Conservation (phyloP, 2,888 invertebrate species). For the Synanthedon andrenaeformis region DNA sequence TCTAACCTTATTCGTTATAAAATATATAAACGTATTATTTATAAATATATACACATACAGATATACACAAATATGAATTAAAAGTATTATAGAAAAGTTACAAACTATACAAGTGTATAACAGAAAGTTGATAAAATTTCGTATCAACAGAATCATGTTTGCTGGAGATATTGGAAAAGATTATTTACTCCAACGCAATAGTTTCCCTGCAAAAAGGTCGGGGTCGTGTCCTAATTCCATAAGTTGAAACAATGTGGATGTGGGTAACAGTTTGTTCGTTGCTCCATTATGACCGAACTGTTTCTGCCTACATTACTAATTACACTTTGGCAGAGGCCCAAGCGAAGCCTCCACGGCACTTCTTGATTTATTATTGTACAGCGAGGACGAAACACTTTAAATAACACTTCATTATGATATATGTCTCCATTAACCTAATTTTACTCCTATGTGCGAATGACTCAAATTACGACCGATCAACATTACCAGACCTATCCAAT, state of each 20-base stretch:
- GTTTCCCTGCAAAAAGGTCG: constrained; percentile 9
- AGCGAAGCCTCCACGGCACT: constrained; percentile 34
- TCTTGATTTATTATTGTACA: constrained; percentile 58
- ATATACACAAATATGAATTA: too few species aligned
- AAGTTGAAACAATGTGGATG: constrained; percentile 44
- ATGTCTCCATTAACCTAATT: constrained; percentile 32
- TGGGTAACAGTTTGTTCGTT: constrained; percentile 24
- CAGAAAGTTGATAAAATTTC: not conserved
- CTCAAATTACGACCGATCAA: not conserved
- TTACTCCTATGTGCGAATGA: constrained; percentile 1
- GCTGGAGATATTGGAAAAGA: not conserved
- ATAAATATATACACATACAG: too few species aligned
- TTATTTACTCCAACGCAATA: not conserved
- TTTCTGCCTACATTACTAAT: constrained; percentile 44
- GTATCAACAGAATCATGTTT: not conserved
- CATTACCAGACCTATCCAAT: too few species aligned
- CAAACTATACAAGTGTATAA: not conserved
- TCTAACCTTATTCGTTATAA: too few species aligned
- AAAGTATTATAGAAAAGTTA: too few species aligned
- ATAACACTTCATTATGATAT: constrained; percentile 40
- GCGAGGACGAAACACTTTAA: constrained; percentile 47
- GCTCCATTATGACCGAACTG: constrained; percentile 37
- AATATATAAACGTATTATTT: too few species aligned
- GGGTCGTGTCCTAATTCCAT: constrained; percentile 34
- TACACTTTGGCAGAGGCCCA: constrained; percentile 58